A percentile compares a stretch with the other conserved stretches of the same genome.
phyloP scores from a whole-genome alignment of 2,797 vertebrate species.

The Anabas testudineus region DNA sequence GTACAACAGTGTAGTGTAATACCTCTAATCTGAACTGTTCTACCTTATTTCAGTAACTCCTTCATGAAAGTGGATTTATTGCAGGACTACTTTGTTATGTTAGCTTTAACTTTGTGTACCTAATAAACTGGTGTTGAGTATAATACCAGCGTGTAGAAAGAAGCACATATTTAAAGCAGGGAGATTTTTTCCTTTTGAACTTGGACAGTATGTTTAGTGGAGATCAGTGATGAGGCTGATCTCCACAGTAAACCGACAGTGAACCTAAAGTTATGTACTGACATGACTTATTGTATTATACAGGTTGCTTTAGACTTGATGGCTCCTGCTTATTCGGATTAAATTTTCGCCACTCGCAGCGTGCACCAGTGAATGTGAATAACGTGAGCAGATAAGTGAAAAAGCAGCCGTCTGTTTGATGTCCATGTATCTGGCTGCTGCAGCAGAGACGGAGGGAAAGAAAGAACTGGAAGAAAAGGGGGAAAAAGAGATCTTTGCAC shows the following conservation, averaged over 20 bases:
- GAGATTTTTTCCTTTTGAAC: too few relatives aligned
- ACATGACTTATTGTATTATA: not conserved
- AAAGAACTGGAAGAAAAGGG: constrained; percentile 4
- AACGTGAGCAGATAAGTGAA: constrained; percentile 19
- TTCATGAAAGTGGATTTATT: too few relatives aligned
- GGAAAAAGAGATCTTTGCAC: constrained; percentile 51
- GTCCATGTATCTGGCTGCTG: constrained; percentile 48
- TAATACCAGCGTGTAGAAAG: too few relatives aligned
- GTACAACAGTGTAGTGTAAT: too few relatives aligned
- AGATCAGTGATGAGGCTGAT: too few relatives aligned
- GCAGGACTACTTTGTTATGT: too few relatives aligned
- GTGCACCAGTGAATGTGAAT: constrained; percentile 6
- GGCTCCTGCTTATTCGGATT: not conserved
- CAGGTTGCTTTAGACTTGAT: not conserved
- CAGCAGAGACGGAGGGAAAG: constrained; percentile 24
- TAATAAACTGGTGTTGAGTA: too few relatives aligned
- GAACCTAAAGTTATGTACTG: not conserved
- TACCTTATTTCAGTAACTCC: too few relatives aligned
- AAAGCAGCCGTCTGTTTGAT: constrained; percentile 42
- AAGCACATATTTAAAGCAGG: too few relatives aligned
- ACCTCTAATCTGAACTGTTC: too few relatives aligned
- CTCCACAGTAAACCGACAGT: not conserved
- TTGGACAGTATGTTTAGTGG: too few relatives aligned
- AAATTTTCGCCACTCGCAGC: not conserved
- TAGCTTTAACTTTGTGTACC: too few relatives aligned